These are phyloP conservation scores for Stegodyphus mimosarum DNA, from an alignment of 1,140 invertebrate genomes.

Conservation along the genomic window DNA sequence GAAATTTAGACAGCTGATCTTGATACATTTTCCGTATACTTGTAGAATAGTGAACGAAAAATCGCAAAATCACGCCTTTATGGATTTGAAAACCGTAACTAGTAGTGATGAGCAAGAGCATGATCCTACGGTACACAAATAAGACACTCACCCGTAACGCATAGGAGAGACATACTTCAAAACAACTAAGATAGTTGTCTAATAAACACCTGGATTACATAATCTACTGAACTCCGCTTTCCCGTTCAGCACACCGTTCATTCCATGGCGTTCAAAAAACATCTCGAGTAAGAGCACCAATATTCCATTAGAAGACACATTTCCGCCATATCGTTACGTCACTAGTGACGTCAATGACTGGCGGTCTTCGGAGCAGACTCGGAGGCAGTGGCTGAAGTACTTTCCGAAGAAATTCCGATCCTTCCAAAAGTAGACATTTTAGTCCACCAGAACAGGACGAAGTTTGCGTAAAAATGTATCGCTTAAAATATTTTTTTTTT, in stretches of 20 bases:
- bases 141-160: slow-evolving; percentile 37
- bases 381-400: slow-evolving; percentile 14
- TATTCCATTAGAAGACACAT: slow-evolving; percentile 58
- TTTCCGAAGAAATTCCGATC: background rate
- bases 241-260: slow-evolving; percentile 41
- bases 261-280: slow-evolving; percentile 50
- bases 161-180: slow-evolving; percentile 53
- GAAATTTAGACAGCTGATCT: no score
- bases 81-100: background rate
- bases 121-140: background rate
- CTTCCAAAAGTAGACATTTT: no score
- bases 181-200: slow-evolving; percentile 40
- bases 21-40: no score
- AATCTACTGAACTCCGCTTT: slow-evolving; percentile 29
- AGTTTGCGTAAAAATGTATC: no score
- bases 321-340: slow-evolving; percentile 61
- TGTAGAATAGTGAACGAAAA: no score
- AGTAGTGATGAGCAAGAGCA: slow-evolving; percentile 4
- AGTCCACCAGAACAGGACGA: no score
- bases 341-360: slow-evolving; percentile 59
- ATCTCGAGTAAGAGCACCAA: slow-evolving; percentile 43
- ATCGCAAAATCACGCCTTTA: no score
- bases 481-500: no score
- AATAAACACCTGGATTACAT: slow-evolving; percentile 60
- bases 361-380: slow-evolving; percentile 56